phyloP scores from a whole-genome alignment of 2,113 vertebrate species.

The Otis tarda region DNA sequence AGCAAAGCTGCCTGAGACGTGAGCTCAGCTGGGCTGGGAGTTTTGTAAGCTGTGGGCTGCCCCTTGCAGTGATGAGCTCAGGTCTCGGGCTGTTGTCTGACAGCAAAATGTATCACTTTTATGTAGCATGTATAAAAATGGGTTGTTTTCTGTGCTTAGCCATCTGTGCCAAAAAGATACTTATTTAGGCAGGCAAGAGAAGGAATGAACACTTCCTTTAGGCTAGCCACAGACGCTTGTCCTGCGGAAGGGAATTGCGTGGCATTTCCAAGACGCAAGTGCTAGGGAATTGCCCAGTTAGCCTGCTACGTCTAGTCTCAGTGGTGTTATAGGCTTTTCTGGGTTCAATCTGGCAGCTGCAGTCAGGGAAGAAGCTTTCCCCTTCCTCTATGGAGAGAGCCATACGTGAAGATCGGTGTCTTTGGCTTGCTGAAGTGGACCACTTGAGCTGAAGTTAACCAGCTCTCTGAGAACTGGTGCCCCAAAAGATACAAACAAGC shows the following conservation, averaged over 20 bases:
- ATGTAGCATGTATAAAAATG: background rate
- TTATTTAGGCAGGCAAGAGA: background rate
- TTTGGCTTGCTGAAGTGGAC: background rate
- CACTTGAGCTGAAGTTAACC: background rate
- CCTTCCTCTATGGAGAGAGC: background rate
- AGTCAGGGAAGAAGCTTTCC: background rate
- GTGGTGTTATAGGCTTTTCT: background rate
- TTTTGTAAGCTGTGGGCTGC: background rate
- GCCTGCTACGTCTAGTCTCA: background rate
- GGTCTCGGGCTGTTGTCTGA: background rate
- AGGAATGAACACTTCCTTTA: background rate
- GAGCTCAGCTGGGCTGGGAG: background rate
- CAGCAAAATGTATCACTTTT: background rate
- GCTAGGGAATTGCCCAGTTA: background rate
- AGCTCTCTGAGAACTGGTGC: fast-evolving
- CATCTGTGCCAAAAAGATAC: background rate
- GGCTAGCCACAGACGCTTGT: background rate
- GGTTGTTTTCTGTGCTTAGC: background rate
- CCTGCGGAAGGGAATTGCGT: background rate
- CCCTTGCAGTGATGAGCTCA: background rate
- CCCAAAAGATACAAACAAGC: background rate
- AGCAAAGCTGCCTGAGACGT: background rate
- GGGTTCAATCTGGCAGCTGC: background rate
- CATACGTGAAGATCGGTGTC: fast-evolving
- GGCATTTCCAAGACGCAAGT: background rate